A percentile compares a stretch with the other conserved stretches of the same genome.
Evolutionary conservation across 2,797 vertebrate genomes (phyloP).

Genomic region (Lindbergichthys nudifrons): DNA sequence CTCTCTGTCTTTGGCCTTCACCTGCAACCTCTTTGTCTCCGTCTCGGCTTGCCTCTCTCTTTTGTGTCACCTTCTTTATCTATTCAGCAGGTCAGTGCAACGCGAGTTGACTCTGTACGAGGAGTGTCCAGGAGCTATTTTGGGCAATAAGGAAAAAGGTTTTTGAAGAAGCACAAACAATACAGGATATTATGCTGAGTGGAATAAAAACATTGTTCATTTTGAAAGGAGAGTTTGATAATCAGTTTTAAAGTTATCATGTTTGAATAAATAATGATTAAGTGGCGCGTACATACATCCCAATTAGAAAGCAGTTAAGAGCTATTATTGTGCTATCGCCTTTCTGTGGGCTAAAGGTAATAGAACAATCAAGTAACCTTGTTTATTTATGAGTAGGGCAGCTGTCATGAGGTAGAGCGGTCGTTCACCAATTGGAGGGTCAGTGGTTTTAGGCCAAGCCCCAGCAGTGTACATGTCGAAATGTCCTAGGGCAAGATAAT

Average conservation of each 20-base stretch:
- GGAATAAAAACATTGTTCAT: neutral
- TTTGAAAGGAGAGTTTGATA: neutral
- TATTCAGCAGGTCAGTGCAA: conserved; percentile 21
- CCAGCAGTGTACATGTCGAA: no score
- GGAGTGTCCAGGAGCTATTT: neutral
- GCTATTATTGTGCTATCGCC: neutral
- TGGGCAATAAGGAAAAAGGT: neutral
- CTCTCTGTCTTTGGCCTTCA: conserved; percentile 29
- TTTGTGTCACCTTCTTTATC: conserved; percentile 13
- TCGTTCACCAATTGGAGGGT: no score
- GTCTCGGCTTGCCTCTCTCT: neutral
- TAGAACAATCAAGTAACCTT: neutral
- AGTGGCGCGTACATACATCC: neutral
- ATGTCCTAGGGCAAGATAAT: no score
- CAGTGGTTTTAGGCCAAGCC: no score
- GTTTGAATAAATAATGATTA: neutral
- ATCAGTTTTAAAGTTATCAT: neutral
- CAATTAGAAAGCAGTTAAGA: neutral
- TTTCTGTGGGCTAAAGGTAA: neutral
- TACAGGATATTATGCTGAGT: neutral
- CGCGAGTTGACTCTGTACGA: conserved; percentile 11
- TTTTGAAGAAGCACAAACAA: neutral
- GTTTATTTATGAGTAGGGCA: neutral
- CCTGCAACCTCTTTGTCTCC: conserved; percentile 35
- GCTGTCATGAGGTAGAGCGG: neutral